Conservation (phyloP, 2,888 invertebrate species). For the Odontomyia ornata region DNA sequence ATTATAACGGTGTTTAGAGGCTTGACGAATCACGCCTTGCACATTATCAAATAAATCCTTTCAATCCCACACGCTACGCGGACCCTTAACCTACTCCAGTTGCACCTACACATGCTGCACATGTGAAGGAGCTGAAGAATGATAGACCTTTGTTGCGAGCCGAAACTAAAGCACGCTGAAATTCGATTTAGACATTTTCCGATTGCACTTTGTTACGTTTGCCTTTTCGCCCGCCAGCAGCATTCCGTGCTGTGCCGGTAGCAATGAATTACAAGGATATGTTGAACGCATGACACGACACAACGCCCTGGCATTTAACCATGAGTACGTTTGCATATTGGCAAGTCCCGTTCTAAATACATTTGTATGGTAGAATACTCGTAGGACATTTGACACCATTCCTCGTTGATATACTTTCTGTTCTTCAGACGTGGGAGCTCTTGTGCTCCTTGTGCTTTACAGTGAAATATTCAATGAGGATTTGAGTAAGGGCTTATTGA, state of each 20-base stretch:
- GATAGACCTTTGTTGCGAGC: no score
- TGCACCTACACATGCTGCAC: no score
- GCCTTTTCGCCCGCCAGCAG: not conserved
- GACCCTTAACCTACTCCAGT: no score
- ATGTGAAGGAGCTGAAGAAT: no score
- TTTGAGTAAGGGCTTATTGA: not conserved
- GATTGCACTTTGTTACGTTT: not conserved
- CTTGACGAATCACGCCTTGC: no score
- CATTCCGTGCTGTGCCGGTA: not conserved
- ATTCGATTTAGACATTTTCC: constrained; percentile 2
- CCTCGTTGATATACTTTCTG: not conserved
- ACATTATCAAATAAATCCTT: no score
- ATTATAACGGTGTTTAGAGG: no score
- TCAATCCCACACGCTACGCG: no score
- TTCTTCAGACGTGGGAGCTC: no score
- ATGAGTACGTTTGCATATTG: not conserved
- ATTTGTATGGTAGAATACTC: not conserved
- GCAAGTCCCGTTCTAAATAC: not conserved
- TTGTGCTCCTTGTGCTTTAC: no score
- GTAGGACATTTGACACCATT: constrained; percentile 11
- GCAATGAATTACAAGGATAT: not conserved
- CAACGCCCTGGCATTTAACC: not conserved
- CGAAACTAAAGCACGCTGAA: not conserved
- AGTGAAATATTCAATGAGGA: not conserved
- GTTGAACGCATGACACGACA: not conserved